A percentile compares a stretch with the other conserved stretches of the same genome.
phyloP scores from a whole-genome alignment of 2,113 vertebrate genomes.

The Corythoichthys intestinalis region DNA sequence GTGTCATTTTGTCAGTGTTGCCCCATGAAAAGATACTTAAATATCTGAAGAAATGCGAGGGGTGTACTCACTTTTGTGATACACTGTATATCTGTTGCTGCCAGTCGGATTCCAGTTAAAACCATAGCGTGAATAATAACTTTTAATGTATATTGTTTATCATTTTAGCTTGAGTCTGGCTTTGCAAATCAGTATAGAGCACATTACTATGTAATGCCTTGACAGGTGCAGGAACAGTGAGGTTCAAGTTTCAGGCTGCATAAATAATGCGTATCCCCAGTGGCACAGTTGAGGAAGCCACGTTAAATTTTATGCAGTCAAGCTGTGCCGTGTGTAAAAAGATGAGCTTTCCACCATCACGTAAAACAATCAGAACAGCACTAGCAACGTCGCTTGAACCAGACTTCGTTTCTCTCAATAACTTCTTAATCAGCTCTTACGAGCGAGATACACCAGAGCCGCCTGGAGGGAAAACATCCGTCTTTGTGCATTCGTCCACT shows the following conservation, averaged over 20 bases:
- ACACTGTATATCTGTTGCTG: too few species aligned
- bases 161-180: neutral
- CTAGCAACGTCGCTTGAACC: neutral
- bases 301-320: neutral
- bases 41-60: too few species aligned
- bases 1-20: too few species aligned
- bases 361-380: too few species aligned
- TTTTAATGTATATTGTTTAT: neutral
- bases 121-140: too few species aligned
- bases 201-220: neutral
- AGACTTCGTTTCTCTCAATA: neutral
- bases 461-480: slow-evolving; percentile 30
- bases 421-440: slow-evolving; percentile 11
- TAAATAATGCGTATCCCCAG: slow-evolving; percentile 25
- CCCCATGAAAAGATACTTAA: too few species aligned
- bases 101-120: too few species aligned
- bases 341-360: neutral
- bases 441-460: slow-evolving; percentile 37
- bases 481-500: too few species aligned
- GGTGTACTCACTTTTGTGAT: too few species aligned
- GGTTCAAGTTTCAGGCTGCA: neutral
- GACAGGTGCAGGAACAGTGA: slow-evolving; percentile 9
- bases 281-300: neutral
- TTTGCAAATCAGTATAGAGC: too few species aligned
- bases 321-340: neutral